These are phyloP conservation scores for Galeopterus variegatus DNA, from an alignment of 2,113 vertebrate species.

Conservation along the genomic window DNA sequence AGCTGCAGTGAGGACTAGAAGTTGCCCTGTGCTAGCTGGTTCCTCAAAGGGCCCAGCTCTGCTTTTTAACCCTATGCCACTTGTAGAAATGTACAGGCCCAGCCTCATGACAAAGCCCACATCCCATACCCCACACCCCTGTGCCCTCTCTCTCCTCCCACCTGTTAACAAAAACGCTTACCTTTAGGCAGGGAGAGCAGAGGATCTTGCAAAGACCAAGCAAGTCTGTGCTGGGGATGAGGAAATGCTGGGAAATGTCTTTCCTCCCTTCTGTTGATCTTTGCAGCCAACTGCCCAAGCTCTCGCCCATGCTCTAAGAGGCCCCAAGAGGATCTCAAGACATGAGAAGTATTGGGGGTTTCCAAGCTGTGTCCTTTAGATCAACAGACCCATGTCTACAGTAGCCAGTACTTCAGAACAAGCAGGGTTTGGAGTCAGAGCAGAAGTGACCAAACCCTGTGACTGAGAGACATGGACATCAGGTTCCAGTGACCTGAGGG, in stretches of 20 bases:
- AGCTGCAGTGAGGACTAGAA: background rate
- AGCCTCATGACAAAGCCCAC: background rate
- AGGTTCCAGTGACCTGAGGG: background rate
- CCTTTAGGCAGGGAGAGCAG: background rate
- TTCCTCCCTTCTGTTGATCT: background rate
- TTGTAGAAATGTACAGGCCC: background rate
- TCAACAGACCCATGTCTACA: background rate
- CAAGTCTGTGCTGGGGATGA: background rate
- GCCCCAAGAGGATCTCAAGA: background rate
- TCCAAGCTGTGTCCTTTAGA: background rate
- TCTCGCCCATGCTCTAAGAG: background rate
- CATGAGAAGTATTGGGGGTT: background rate
- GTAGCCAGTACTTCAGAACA: background rate
- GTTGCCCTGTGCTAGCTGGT: background rate
- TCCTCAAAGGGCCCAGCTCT: background rate
- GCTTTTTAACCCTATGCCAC: background rate
- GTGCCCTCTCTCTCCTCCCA: background rate
- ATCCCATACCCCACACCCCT: rapidly evolving
- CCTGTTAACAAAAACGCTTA: background rate
- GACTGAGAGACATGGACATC: background rate
- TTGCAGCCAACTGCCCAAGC: background rate
- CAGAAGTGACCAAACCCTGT: background rate
- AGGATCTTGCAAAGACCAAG: background rate
- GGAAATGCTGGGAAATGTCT: background rate
- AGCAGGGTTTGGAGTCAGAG: background rate